A percentile compares a stretch with the other conserved stretches of the same genome.
phyloP scores from a whole-genome alignment of 2,888 invertebrate genomes.

The Dorcus hopei region DNA sequence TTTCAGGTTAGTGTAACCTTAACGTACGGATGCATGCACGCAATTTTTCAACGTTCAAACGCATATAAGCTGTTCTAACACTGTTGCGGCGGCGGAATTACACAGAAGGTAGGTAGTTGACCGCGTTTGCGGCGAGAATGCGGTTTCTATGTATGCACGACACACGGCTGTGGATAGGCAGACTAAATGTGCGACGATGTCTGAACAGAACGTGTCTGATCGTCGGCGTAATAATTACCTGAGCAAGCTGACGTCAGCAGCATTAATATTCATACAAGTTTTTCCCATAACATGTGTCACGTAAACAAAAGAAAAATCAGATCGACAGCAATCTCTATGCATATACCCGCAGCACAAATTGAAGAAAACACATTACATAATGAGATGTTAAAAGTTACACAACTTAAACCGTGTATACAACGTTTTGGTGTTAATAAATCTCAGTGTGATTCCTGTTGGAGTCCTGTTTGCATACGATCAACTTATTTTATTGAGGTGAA shows the following conservation, averaged over 20 bases:
- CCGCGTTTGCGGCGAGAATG: constrained; percentile 12
- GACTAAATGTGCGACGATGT: constrained; percentile 26
- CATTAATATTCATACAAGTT: no score
- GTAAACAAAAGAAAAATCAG: no score
- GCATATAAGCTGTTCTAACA: neutral
- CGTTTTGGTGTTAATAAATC: constrained; percentile 7
- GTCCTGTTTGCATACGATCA: constrained; percentile 4
- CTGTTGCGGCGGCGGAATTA: no score
- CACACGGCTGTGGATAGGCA: constrained; percentile 4
- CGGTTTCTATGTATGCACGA: constrained; percentile 12
- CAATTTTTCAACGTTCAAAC: neutral
- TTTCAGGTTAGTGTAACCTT: no score
- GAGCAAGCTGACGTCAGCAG: constrained; percentile 26
- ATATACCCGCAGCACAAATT: no score
- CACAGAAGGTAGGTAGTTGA: no score
- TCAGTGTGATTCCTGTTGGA: neutral
- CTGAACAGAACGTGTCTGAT: constrained; percentile 27
- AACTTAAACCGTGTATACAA: no score
- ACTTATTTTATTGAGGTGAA: constrained; percentile 23
- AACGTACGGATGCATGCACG: no score
- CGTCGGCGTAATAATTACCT: constrained; percentile 29
- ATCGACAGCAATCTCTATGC: no score
- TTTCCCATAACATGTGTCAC: no score
- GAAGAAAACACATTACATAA: no score
- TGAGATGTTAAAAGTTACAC: no score